Conservation (phyloP, 2,113 vertebrate species). For the Arothron firmamentum region DNA sequence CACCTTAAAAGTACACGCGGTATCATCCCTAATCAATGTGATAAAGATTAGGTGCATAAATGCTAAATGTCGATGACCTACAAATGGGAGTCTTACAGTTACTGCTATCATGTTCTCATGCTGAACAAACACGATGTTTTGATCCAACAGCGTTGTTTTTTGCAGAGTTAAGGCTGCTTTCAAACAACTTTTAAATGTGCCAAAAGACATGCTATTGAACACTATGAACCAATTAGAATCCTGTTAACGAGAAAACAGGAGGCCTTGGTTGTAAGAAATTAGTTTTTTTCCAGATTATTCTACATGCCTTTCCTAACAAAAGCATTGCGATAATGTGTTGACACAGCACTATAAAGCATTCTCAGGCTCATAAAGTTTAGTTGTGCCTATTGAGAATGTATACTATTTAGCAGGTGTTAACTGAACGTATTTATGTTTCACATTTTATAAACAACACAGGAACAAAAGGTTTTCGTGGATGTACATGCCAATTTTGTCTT, state of each 20-base stretch:
- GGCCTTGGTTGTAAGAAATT: slow-evolving; percentile 1
- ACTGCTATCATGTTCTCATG: not conserved
- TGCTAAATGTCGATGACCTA: not conserved
- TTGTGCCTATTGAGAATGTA: slow-evolving; percentile 15
- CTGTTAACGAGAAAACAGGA: not conserved
- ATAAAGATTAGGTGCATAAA: slow-evolving; percentile 10
- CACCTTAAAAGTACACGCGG: slow-evolving; percentile 1
- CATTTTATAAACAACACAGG: too few species aligned
- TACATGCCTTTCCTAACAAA: slow-evolving; percentile 35
- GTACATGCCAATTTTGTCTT: too few species aligned
- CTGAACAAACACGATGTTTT: not conserved
- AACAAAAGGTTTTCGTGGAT: too few species aligned
- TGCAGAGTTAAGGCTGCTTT: not conserved
- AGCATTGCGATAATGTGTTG: not conserved
- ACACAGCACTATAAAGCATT: not conserved
- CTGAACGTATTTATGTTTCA: slow-evolving; percentile 13
- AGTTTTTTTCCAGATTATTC: slow-evolving; percentile 8
- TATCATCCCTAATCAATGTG: slow-evolving; percentile 12
- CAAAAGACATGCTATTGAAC: slow-evolving; percentile 11
- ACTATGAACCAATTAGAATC: not conserved
- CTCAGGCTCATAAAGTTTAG: not conserved
- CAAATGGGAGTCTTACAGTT: not conserved
- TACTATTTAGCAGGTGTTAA: slow-evolving; percentile 6
- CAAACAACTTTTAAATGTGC: not conserved
- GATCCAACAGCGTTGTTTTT: not conserved